These are phyloP conservation scores for Pseudolaguvia tuberculata DNA, from an alignment of 2,113 vertebrate species.

Conservation along the genomic window DNA sequence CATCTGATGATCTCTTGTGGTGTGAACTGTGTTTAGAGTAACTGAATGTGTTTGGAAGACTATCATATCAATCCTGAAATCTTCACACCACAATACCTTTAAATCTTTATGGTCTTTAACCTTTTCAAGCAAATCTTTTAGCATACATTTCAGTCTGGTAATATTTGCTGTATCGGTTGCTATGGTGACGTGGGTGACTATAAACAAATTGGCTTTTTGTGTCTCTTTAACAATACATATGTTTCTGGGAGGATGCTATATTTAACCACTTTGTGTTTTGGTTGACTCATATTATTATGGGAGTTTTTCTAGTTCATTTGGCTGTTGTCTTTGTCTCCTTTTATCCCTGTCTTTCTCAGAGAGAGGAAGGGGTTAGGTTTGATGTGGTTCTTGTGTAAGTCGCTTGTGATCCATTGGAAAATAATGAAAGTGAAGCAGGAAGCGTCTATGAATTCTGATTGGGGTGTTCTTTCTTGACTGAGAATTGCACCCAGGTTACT, in stretches of 20 bases:
- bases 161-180: background rate
- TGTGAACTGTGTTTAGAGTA: too few species aligned
- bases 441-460: background rate
- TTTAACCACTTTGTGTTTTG: background rate
- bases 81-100: too few species aligned
- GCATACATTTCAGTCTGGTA: background rate
- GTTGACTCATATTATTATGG: slow-evolving; percentile 12
- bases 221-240: background rate
- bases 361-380: background rate
- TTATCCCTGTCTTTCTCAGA: background rate
- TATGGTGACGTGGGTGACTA: background rate
- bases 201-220: background rate
- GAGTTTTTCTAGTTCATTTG: background rate
- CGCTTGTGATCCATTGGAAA: background rate
- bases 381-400: background rate
- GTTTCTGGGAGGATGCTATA: background rate
- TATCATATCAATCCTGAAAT: too few species aligned
- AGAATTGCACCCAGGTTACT: background rate
- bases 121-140: too few species aligned
- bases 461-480: background rate
- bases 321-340: background rate
- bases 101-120: too few species aligned
- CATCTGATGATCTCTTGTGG: too few species aligned
- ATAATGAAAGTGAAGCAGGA: background rate
- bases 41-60: too few species aligned